Base-by-base conservation (phyloP, 2,113 vertebrate species). In the Octodon degus region DNA sequence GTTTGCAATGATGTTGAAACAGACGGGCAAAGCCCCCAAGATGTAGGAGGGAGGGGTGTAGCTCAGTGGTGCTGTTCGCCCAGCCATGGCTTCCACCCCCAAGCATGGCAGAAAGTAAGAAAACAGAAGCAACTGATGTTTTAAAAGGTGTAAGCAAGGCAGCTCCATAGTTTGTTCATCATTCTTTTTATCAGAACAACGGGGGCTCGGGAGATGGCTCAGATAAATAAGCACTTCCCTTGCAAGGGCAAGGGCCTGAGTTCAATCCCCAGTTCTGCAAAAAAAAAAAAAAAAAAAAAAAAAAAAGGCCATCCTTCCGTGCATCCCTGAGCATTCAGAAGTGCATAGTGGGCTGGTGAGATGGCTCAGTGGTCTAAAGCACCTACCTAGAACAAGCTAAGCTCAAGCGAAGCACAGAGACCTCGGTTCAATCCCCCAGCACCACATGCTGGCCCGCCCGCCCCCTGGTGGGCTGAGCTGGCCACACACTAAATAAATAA, bases 1-100 rank as follows among this genome's bases (percentile, higher is more conserved):
- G 32, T 17, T 83, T 96, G 16, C 80, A 89, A 76, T 77, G 68
- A 94, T 43, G 80, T n/a, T 89, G 47, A 91, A 89, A 72, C 30
- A 58, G 6, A 76, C 11, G 37, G 37, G 2, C 68, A 87, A 94
- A 40, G 70, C 30, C 16, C 34, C 22, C 72, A 55, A 11, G 34
- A 6, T 13, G 32, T 10, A 84, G 83, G 8, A 32, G 76, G 77
- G 17, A 67, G 10, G 22, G 55, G 0, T 76, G 13, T 1, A 32
- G 16, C 62, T 32, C 50, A 27, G 40, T 43, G 4, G 32, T n/a
- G 58, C 30, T 58, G 14, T 7, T 90, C 77, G 14, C 22, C 24
- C 58, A 40, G 53, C 34, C 55, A 17, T 70, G 32, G 60, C 30
- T 27, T n/a, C 30, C 8, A 77, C 27, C 27, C 27, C 27, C 40